Evolutionary conservation across 1,140 invertebrate genomes (phyloP), one percentile per base, ranked within the genome.

Genomic region (Lasaia peninsularis): DNA sequence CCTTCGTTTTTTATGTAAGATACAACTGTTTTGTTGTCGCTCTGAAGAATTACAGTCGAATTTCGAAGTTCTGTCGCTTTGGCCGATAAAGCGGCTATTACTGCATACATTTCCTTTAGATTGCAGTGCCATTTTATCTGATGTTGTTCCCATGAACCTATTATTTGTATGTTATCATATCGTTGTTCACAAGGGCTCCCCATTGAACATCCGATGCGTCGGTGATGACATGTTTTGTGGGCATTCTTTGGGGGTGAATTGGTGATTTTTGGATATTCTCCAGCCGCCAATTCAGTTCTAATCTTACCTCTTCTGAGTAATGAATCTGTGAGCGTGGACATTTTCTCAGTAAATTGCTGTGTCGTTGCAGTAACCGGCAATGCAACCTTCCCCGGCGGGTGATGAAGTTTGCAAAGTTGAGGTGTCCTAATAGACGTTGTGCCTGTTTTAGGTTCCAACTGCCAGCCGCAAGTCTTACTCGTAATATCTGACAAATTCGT

Each of bases 381-480:
- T 69, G 68, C 58, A 71, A 54, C 48, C 65, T 72, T 91, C 91
- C 49, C 90, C 89, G 56, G 83, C 65, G 73, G 91, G 91, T 62
- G 81, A 92, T 63, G 90, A 89, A 62, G 91, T 91, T 62, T 79
- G 88, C 87, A 64, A 86, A 89, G 7, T 91, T 87, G 12, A 76
- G 60, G 35, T 49, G 33, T 9, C 62, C 64, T 65, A 65, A 60
- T 8, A 78, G 65, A 37, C 67, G 48, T 56, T 71, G 69, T 11
- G 66, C 56, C 40, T 75, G 61, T 56, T 63, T 60, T 16, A 73
- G 64, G 18, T 56, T 56, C 66, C 66, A 68, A 59, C 56, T 58
- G 56, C 57, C 56, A 31, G 37, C 60, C 35, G 18, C 18, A 4
- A 62, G 16, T 1, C 28, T 54, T 21, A 9, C 53, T 6, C 24